A percentile compares a stretch with the other conserved stretches of the same genome.
These are phyloP conservation scores for Drosophila picticornis DNA, from an alignment of 2,888 invertebrate species.

Conservation along the genomic window DNA sequence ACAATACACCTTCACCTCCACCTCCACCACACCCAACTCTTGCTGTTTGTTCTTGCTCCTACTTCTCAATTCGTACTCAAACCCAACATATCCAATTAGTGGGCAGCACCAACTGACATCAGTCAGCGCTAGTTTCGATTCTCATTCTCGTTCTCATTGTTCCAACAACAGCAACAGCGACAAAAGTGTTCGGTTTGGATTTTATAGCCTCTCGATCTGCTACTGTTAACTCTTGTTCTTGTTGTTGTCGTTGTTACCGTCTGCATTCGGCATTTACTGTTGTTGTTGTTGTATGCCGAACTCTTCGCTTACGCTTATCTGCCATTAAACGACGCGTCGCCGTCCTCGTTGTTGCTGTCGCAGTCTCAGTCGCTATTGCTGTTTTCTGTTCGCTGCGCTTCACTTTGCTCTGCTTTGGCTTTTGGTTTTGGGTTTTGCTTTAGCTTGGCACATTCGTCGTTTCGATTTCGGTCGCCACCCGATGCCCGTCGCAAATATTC, in stretches of 20 bases:
- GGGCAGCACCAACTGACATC: constrained; percentile 60
- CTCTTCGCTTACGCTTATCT: constrained; percentile 63
- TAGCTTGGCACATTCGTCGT: constrained; percentile 45
- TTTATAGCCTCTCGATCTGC: constrained; percentile 55
- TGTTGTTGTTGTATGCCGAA: constrained; percentile 29
- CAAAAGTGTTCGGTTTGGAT: constrained; percentile 37
- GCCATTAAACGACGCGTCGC: constrained; percentile 50
- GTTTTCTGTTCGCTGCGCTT: constrained; percentile 25
- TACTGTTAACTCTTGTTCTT: constrained; percentile 24
- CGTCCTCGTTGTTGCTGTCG: constrained; percentile 14
- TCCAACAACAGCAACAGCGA: constrained; percentile 35
- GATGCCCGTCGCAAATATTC: constrained; percentile 34
- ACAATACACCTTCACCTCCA: constrained; percentile 25
- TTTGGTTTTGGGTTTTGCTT: constrained; percentile 34
- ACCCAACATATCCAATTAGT: constrained; percentile 58
- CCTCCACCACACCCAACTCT: neutral
- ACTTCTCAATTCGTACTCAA: neutral
- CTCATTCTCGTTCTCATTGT: constrained; percentile 56
- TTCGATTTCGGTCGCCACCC: constrained; percentile 59
- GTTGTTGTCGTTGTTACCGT: constrained; percentile 29
- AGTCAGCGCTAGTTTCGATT: constrained; percentile 60
- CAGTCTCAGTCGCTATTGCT: constrained; percentile 4
- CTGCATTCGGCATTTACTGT: constrained; percentile 59
- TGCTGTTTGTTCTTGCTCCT: neutral
- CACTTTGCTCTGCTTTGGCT: constrained; percentile 33